Evolutionary conservation across 2,113 vertebrate species (phyloP), one percentile per base, ranked within the genome.

Genomic region (Piliocolobus tephrosceles): DNA sequence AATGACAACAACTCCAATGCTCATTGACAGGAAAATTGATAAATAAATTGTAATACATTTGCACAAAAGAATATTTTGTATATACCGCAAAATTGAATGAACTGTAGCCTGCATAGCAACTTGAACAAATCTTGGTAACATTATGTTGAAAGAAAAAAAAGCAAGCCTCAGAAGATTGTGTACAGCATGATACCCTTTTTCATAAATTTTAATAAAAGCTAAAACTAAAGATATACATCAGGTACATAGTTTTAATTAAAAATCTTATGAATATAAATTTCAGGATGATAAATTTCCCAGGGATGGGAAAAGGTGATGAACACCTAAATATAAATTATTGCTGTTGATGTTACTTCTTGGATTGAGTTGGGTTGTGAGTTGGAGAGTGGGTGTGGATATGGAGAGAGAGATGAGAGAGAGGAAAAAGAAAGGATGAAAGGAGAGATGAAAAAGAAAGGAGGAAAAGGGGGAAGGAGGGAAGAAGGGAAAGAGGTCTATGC

Each of bases 251-350:
- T 55, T 91, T 78, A 50, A 75, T 84, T 35, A 70, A 90, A 64
- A 17, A 83, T 93, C 82, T 78, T 58, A 76, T n/a, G 86, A 88
- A 40, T 50, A 64, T 14, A 83, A 87, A 94, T 83, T 95, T 94
- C 66, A 92, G 55, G 5, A 32, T 83, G 27, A 58, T 82, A 43
- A 43, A 43, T 43, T 43, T 43, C 43, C 8, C 50, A 32, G 38
- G 43, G 22, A 79, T 55, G 13, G 7, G 8, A 27, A 78, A 92
- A 32, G 17, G 32, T 27, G 23, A 14, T 52, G 7, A 43, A 80
- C 20, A n/a, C 45, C 76, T 78, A 90, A 50, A 47, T 70, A 20
- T 58, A 95, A 66, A 90, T 96, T 61, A 83, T 79, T 72, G 10
- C 18, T 88, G 68, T 23, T 88, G 68, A 57, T 88, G 50, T 87